phyloP scores from a whole-genome alignment of 64 coral and sea anemone genomes.

The Pocillopora damicornis region DNA sequence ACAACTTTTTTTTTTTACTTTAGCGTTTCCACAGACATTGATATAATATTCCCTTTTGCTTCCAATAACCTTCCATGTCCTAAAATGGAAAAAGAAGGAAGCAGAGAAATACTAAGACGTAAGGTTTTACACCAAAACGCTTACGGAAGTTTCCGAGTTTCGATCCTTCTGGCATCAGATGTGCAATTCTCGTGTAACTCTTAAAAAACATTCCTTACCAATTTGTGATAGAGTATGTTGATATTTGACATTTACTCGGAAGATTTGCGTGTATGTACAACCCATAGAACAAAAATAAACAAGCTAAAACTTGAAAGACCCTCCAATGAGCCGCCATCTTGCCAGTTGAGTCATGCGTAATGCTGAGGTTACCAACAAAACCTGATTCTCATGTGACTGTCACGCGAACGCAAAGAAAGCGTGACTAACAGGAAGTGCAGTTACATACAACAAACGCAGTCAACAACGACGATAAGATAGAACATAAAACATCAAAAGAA shows the following conservation, averaged over 20 bases:
- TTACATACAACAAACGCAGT: neutral
- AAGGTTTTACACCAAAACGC: neutral
- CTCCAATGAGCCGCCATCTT: constrained; percentile 74
- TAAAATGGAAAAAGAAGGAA: constrained; percentile 1
- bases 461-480: too few relatives aligned
- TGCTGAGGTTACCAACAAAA: neutral
- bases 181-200: neutral
- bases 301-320: constrained; percentile 4
- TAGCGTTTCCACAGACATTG: constrained; percentile 42
- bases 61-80: constrained; percentile 47
- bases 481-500: too few relatives aligned
- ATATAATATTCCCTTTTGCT: constrained; percentile 37
- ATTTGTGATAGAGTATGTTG: neutral
- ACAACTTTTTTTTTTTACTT: neutral
- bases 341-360: constrained; percentile 35
- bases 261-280: neutral
- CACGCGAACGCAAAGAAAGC: neutral
- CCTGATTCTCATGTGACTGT: neutral
- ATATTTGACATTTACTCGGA: constrained; percentile 44
- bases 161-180: neutral
- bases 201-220: constrained; percentile 3
- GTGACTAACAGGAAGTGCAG: neutral
- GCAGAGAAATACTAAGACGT: neutral
- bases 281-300: constrained; percentile 1
- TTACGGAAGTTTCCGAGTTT: neutral